These are phyloP conservation scores for Achroia grisella DNA, from an alignment of 1,140 invertebrate species.

Conservation along the genomic window DNA sequence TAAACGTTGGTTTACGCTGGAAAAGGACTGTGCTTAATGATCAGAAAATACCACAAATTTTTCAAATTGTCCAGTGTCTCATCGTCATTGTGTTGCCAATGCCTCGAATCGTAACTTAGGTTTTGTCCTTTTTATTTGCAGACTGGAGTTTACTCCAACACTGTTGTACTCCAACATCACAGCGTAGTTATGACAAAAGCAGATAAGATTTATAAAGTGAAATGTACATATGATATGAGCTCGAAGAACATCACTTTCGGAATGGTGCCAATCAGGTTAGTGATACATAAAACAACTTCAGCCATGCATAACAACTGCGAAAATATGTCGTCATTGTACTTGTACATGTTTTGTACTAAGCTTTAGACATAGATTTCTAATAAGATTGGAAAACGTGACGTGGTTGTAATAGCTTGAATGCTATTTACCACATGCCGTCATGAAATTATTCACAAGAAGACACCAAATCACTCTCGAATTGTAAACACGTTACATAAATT, in stretches of 20 bases:
- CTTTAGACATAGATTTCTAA: too few species aligned
- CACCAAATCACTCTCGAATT: constrained; percentile 33
- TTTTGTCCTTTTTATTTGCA: constrained; percentile 65
- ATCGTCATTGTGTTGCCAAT: neutral
- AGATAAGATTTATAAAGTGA: constrained; percentile 97
- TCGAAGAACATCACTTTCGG: constrained; percentile 97
- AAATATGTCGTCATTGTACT: too few species aligned
- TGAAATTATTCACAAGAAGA: neutral
- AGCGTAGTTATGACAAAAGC: constrained; percentile 97
- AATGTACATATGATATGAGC: constrained; percentile 97
- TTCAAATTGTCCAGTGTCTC: constrained; percentile 2
- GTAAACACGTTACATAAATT: constrained; percentile 41
- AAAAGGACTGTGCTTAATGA: too few species aligned
- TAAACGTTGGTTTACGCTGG: too few species aligned
- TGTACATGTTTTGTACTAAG: too few species aligned
- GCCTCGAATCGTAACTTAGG: neutral
- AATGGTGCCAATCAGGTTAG: constrained; percentile 94
- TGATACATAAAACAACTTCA: constrained; percentile 4
- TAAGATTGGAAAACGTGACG: neutral
- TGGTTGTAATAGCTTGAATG: neutral
- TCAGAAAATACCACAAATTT: too few species aligned
- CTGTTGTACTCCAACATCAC: constrained; percentile 95
- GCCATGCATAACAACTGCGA: too few species aligned
- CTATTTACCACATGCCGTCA: neutral
- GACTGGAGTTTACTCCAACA: constrained; percentile 95